phyloP scores from a whole-genome alignment of 2,888 invertebrate species.

The Eueremaeus valkanovi region DNA sequence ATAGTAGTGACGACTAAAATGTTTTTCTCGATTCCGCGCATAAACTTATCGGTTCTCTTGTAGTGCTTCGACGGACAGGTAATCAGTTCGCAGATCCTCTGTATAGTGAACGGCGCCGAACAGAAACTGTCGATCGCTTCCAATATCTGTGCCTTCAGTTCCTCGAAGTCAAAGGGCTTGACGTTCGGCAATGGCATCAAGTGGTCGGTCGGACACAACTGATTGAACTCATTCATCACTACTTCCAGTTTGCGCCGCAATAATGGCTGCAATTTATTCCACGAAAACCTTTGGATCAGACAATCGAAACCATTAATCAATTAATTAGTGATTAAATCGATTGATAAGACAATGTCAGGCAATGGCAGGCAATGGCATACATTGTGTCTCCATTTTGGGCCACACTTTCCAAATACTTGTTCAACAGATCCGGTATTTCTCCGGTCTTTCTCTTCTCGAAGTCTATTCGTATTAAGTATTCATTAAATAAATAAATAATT shows the following conservation, averaged over 20 bases:
- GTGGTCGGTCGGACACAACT: slow-evolving; percentile 66
- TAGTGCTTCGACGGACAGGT: slow-evolving; percentile 89
- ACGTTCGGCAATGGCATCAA: slow-evolving; percentile 79
- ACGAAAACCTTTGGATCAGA: slow-evolving; percentile 63
- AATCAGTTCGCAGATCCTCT: slow-evolving; percentile 88
- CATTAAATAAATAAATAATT: not conserved
- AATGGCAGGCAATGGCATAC: slow-evolving; percentile 34
- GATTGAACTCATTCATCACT: slow-evolving; percentile 82
- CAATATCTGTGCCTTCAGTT: slow-evolving; percentile 61
- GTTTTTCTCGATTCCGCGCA: slow-evolving; percentile 88
- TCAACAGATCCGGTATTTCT: slow-evolving; percentile 80
- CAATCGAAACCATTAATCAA: slow-evolving; percentile 19
- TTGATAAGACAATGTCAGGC: not conserved
- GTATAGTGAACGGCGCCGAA: slow-evolving; percentile 87
- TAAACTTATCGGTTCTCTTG: slow-evolving; percentile 89
- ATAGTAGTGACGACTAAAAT: slow-evolving; percentile 46
- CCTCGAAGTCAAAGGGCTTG: slow-evolving; percentile 82
- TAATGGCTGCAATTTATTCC: slow-evolving; percentile 79
- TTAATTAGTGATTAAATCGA: not conserved
- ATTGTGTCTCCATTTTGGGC: slow-evolving; percentile 91
- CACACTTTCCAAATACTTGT: slow-evolving; percentile 81
- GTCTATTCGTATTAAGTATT: slow-evolving; percentile 46
- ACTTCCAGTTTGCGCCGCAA: slow-evolving; percentile 79
- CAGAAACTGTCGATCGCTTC: slow-evolving; percentile 51
- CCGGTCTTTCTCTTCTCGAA: slow-evolving; percentile 64